These are phyloP conservation scores for Nephrocerus scutellatus DNA, from an alignment of 2,888 invertebrate genomes.

Conservation along the genomic window DNA sequence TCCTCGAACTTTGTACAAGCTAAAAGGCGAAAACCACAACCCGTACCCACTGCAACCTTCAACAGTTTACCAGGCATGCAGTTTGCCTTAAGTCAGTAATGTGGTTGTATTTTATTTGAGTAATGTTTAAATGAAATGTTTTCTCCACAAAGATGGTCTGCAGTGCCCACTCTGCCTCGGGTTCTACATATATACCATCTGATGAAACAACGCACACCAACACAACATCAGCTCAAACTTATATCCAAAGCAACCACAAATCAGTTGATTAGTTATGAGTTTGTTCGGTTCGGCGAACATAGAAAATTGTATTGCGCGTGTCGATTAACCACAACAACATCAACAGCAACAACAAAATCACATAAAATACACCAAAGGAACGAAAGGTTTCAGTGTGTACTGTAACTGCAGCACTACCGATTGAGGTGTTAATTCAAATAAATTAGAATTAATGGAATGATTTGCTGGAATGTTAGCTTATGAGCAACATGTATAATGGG, in stretches of 20 bases:
- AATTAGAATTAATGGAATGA: too few species aligned
- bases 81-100: not conserved
- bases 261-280: constrained; percentile 22
- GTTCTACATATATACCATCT: not conserved
- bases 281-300: constrained; percentile 18
- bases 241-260: constrained; percentile 9
- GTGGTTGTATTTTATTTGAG: not conserved
- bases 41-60: too few species aligned
- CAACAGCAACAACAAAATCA: too few species aligned
- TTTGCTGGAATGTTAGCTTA: too few species aligned
- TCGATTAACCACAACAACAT: too few species aligned
- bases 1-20: too few species aligned
- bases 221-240: constrained; percentile 2
- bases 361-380: too few species aligned
- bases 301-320: too few species aligned
- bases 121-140: not conserved
- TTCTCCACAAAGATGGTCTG: not conserved
- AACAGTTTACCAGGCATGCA: not conserved
- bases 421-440: constrained; percentile 20
- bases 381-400: too few species aligned
- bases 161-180: constrained; percentile 2
- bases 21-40: too few species aligned
- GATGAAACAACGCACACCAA: constrained; percentile 8
- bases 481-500: too few species aligned
- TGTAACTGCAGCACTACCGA: too few species aligned